Conservation (phyloP, 2,888 invertebrate species). For the Rhingia campestris region DNA sequence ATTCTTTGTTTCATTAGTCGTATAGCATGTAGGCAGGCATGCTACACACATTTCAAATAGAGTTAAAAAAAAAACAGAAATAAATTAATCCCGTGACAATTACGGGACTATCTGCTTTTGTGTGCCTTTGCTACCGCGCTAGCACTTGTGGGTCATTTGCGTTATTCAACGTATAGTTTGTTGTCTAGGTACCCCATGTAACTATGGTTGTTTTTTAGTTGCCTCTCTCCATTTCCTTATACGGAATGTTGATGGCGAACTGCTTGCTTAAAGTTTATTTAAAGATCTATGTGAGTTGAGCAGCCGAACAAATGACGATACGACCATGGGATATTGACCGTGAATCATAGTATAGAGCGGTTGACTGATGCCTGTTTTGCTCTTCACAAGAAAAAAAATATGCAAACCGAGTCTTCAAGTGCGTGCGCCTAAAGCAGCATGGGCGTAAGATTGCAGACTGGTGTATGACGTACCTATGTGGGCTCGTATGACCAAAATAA, state of each 20-base stretch:
- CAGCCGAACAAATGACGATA: conserved; percentile 31
- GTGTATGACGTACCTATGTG: not conserved
- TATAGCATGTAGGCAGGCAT: not conserved
- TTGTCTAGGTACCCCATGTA: conserved; percentile 34
- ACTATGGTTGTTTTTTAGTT: conserved; percentile 40
- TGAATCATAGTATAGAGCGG: conserved; percentile 59
- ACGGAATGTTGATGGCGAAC: conserved; percentile 68
- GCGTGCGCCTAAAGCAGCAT: conserved; percentile 21
- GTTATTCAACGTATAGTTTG: conserved; percentile 31
- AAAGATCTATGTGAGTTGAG: conserved; percentile 41
- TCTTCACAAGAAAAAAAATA: conserved; percentile 33
- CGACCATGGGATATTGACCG: conserved; percentile 65
- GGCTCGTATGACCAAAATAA: conserved; percentile 38
- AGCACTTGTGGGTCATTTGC: conserved; percentile 56
- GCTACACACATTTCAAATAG: conserved; percentile 38
- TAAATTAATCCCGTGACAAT: conserved; percentile 65
- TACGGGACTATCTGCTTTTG: conserved; percentile 51
- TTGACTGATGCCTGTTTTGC: conserved; percentile 20
- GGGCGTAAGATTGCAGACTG: conserved; percentile 50
- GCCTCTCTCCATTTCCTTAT: conserved; percentile 58
- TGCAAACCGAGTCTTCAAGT: conserved; percentile 47
- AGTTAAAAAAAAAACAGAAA: conserved; percentile 16
- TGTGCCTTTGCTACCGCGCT: conserved; percentile 41
- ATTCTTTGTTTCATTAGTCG: conserved; percentile 46
- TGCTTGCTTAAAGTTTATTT: conserved; percentile 57